Evolutionary conservation across 2,888 invertebrate genomes (phyloP).

Genomic region (Parochlus steinenii): DNA sequence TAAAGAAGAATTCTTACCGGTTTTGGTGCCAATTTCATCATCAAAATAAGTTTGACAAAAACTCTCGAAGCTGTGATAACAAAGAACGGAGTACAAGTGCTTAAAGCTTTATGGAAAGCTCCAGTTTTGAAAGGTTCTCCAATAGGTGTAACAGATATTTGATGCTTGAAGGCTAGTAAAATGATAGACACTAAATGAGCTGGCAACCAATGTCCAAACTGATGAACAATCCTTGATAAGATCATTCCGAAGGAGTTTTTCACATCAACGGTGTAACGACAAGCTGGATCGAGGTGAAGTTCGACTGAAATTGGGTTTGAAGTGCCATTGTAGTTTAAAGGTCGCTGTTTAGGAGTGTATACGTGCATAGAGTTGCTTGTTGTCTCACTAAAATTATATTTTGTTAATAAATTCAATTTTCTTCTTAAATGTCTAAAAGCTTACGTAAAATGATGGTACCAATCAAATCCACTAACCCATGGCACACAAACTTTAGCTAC

Average conservation of each 20-base stretch:
- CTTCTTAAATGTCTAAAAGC: slow-evolving; percentile 18
- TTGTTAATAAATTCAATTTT: slow-evolving; percentile 1
- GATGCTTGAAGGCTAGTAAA: slow-evolving; percentile 40
- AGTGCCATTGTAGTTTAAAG: slow-evolving; percentile 27
- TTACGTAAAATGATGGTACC: slow-evolving; percentile 43
- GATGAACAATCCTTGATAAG: slow-evolving; percentile 45
- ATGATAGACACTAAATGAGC: slow-evolving; percentile 49
- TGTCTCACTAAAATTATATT: slow-evolving; percentile 14
- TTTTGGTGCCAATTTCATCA: slow-evolving; percentile 15
- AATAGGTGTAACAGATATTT: slow-evolving; percentile 29
- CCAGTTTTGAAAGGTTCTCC: slow-evolving; percentile 28
- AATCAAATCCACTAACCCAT: slow-evolving; percentile 46
- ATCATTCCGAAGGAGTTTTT: slow-evolving; percentile 38
- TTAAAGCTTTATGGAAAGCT: slow-evolving; percentile 39
- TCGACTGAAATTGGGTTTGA: slow-evolving; percentile 35
- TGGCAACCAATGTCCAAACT: slow-evolving; percentile 45
- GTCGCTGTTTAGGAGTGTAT: slow-evolving; percentile 37
- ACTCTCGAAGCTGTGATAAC: slow-evolving; percentile 22
- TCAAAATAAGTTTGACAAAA: slow-evolving; percentile 17
- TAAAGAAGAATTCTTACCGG: slow-evolving; percentile 14
- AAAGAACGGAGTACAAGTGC: slow-evolving; percentile 34
- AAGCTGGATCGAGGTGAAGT: slow-evolving; percentile 50
- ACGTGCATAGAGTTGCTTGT: slow-evolving; percentile 37
- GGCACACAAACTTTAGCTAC: slow-evolving; percentile 44
- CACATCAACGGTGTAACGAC: slow-evolving; percentile 40